Conservation (phyloP, 1,140 invertebrate species). For the Drosophila kurseongensis region DNA sequence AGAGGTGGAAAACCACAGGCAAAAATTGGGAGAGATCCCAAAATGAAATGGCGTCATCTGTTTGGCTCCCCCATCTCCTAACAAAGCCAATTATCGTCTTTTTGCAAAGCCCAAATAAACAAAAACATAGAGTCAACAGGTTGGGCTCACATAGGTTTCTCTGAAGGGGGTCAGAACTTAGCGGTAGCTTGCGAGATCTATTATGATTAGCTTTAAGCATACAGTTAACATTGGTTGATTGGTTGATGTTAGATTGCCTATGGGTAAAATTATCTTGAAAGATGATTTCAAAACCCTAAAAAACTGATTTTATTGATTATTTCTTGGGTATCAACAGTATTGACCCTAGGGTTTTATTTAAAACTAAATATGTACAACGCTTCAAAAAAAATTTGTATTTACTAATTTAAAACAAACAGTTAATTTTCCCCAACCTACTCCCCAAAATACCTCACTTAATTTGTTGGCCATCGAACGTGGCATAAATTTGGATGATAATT, state of each 20-base stretch:
- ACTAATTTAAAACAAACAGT: background rate
- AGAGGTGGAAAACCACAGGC: slow-evolving; percentile 9
- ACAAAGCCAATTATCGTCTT: slow-evolving; percentile 33
- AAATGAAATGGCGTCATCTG: slow-evolving; percentile 33
- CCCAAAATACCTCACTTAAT: slow-evolving; percentile 21
- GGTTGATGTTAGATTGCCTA: background rate
- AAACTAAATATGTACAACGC: background rate
- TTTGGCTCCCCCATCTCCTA: slow-evolving; percentile 5
- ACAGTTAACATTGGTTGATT: slow-evolving; percentile 7
- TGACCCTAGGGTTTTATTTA: background rate
- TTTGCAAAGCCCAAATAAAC: slow-evolving; percentile 34
- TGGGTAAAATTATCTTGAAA: background rate
- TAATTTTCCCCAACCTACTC: background rate
- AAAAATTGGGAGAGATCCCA: slow-evolving; percentile 22
- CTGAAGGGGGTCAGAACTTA: slow-evolving; percentile 14
- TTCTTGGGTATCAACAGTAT: too few relatives aligned
- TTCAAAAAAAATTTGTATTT: background rate
- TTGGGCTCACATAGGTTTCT: slow-evolving; percentile 13
- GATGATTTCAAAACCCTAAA: too few relatives aligned
- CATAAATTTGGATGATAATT: slow-evolving; percentile 54
- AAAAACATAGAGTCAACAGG: slow-evolving; percentile 36
- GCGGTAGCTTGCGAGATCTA: slow-evolving; percentile 13
- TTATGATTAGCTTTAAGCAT: slow-evolving; percentile 12
- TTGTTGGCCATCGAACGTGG: slow-evolving; percentile 36
- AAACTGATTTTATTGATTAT: too few relatives aligned